Conservation (phyloP, 2,888 invertebrate genomes). For the Neelides folsomi region DNA sequence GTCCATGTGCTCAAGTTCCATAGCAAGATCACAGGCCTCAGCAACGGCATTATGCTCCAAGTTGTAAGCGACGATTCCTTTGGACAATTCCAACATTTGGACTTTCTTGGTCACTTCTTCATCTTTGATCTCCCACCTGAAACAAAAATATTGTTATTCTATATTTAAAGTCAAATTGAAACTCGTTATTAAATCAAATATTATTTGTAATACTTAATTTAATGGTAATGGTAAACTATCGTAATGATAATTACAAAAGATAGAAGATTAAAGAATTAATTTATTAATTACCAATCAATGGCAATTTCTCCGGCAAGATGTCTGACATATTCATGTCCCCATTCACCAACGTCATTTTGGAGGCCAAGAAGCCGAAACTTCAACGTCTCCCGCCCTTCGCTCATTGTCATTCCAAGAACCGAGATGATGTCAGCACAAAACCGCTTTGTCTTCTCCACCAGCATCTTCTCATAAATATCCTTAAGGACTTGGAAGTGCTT, state of each 20-base stretch:
- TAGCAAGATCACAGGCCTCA: slow-evolving; percentile 93
- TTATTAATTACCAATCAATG: slow-evolving; percentile 55
- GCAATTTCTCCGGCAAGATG: slow-evolving; percentile 74
- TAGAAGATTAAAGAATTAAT: too few species aligned
- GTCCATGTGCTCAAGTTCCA: slow-evolving; percentile 89
- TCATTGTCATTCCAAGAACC: slow-evolving; percentile 77
- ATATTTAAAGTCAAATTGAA: too few species aligned
- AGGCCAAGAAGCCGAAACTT: slow-evolving; percentile 76
- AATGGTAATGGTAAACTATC: background rate
- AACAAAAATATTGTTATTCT: too few species aligned
- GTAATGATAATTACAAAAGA: too few species aligned
- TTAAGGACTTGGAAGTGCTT: slow-evolving; percentile 82
- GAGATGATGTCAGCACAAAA: slow-evolving; percentile 95
- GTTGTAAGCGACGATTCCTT: slow-evolving; percentile 82
- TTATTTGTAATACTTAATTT: background rate
- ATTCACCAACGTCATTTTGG: slow-evolving; percentile 77
- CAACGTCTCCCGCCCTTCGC: slow-evolving; percentile 72
- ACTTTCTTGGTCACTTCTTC: slow-evolving; percentile 36
- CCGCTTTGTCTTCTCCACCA: slow-evolving; percentile 60
- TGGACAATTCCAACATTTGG: slow-evolving; percentile 59
- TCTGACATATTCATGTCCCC: slow-evolving; percentile 99
- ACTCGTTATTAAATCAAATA: background rate
- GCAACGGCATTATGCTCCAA: slow-evolving; percentile 97
- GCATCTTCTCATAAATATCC: slow-evolving; percentile 67
- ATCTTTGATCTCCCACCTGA: slow-evolving; percentile 25